Percentiles rank a stretch among this genome's conserved stretches.
phyloP scores from a whole-genome alignment of 2,797 vertebrate genomes.

The Varecia variegata region DNA sequence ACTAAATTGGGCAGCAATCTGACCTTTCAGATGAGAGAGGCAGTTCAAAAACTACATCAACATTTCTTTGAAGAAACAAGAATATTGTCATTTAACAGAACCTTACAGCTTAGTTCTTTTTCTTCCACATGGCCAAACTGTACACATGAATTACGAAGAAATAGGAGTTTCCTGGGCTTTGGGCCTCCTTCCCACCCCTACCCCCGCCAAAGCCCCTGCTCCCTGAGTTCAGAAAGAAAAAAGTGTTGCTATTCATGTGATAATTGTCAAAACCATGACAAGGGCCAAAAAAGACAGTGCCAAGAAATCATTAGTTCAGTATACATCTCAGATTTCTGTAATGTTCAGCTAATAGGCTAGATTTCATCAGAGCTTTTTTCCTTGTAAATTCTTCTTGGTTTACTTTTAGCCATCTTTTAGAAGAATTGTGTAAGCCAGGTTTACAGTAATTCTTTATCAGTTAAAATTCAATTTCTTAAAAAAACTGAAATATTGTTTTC shows the following conservation, averaged over 20 bases:
- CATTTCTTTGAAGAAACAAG: slow-evolving; percentile 70
- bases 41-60: slow-evolving; percentile 74
- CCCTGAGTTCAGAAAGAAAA: slow-evolving; percentile 76
- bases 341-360: slow-evolving; percentile 77
- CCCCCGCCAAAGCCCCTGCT: slow-evolving; percentile 22
- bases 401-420: slow-evolving; percentile 48
- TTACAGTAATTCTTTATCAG: not conserved
- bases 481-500: slow-evolving; percentile 11
- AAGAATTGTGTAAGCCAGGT: slow-evolving; percentile 1
- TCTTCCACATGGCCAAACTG: slow-evolving; percentile 64
- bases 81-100: slow-evolving; percentile 66
- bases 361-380: slow-evolving; percentile 69
- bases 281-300: slow-evolving; percentile 75
- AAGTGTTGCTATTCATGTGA: slow-evolving; percentile 80
- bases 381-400: slow-evolving; percentile 61
- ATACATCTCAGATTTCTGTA: slow-evolving; percentile 74
- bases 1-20: slow-evolving; percentile 71
- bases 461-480: not conserved
- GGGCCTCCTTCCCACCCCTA: slow-evolving; percentile 17
- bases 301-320: slow-evolving; percentile 83
- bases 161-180: slow-evolving; percentile 53
- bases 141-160: slow-evolving; percentile 72
- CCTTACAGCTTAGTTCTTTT: slow-evolving; percentile 51
- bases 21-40: slow-evolving; percentile 73
- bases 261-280: slow-evolving; percentile 80